Evolutionary conservation across 2,797 vertebrate genomes (phyloP).

Genomic region (Simalia tracyae): DNA sequence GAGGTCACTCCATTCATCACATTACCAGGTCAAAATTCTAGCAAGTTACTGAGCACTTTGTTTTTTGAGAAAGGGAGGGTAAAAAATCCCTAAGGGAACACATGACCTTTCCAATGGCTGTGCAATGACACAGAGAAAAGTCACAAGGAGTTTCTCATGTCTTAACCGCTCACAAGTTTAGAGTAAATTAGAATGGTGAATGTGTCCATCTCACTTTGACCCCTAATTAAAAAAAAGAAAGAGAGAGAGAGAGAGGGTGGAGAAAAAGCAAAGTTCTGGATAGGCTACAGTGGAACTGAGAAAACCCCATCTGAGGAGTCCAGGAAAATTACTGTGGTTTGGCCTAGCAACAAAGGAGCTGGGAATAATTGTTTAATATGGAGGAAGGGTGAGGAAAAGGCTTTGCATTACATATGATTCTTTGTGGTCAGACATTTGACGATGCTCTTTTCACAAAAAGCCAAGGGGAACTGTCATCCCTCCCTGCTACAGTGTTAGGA

Average conservation of each 20-base stretch:
- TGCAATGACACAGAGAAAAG: neutral
- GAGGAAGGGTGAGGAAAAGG: neutral
- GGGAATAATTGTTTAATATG: neutral
- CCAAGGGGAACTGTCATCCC: neutral
- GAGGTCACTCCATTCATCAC: slow-evolving; percentile 47
- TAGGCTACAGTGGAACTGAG: neutral
- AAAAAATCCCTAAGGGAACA: slow-evolving; percentile 24
- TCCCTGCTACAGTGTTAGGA: neutral
- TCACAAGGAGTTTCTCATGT: slow-evolving; percentile 42
- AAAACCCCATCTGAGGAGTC: neutral
- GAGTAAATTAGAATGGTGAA: neutral
- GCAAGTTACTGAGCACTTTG: slow-evolving; percentile 38
- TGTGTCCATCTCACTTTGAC: neutral
- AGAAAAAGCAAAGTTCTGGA: neutral
- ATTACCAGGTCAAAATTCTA: slow-evolving; percentile 60
- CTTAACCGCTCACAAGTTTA: neutral
- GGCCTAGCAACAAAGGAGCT: neutral
- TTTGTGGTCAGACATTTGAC: neutral
- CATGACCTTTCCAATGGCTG: slow-evolving; percentile 23
- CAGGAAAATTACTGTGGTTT: neutral
- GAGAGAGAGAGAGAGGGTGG: no score
- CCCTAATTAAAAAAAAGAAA: neutral
- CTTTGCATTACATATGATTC: neutral
- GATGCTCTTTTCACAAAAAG: neutral
- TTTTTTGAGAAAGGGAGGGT: neutral